Base-by-base conservation (phyloP, 2,888 invertebrate genomes). In the Steinernema hermaphroditum region DNA sequence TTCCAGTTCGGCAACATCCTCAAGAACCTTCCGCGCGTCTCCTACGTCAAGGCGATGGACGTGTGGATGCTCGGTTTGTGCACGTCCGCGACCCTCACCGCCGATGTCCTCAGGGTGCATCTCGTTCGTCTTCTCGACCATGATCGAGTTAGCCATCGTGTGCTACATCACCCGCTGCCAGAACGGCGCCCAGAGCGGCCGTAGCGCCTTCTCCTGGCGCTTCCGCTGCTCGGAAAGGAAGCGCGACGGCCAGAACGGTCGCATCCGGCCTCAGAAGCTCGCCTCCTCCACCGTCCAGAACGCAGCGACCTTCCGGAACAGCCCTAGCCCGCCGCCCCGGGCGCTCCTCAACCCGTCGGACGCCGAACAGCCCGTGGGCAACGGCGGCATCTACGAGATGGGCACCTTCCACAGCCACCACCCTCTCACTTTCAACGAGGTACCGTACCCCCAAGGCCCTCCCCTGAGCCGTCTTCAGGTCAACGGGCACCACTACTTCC, bases 91-190 rank as follows among this genome's bases (percentile, higher is more conserved):
- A n/a, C n/a, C n/a, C 37, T 4, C 12, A 41, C 22, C 37, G 68
- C 19, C 68, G 24, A 29, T 62, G 62, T 62, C 70, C 34, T 32
- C 50, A 72, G 80, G 82, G 0, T 86, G 86, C 74, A 86, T 86
- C 34, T 81, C 82, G 6, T 86, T 86, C 75, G 86, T 86, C 22
- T 86, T 86, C 77, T 83, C 81, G 62, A 86, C 86, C 19, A 86
- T 86, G 85, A 82, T 86, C 50, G 86, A 86, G 73, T 75, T 86
- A 70, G 86, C 86, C n/a, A 78, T 86, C 74, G 86, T 86, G 50
- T 86, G 86, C 72, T 86, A 84, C 77, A 83, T 86, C 57, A 81
- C 80, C n/a, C 77, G 85, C 68, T 85, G 82, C 74, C 81, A 84
- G 76, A 62, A 32, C 27, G 62, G 62, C 12, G 22, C 54, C 12